Percentiles rank a stretch among this genome's conserved stretches.
Conservation (phyloP, 2,797 vertebrate species). For the Acrossocheilus wenchowensis region DNA sequence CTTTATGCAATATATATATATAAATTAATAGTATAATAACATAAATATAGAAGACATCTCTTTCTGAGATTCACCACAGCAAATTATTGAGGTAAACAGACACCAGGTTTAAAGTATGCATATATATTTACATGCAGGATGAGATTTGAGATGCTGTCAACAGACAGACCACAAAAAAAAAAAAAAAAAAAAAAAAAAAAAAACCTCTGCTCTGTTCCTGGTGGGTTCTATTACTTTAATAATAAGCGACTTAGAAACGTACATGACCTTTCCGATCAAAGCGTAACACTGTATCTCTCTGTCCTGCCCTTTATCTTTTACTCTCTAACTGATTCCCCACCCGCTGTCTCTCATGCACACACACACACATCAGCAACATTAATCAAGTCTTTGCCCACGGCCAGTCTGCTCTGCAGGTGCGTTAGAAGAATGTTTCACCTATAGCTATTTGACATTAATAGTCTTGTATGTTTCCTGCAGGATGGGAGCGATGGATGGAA, state of each 20-base stretch:
- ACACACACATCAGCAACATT: conserved; percentile 30
- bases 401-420: conserved; percentile 37
- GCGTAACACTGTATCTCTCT: conserved; percentile 36
- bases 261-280: conserved; percentile 43
- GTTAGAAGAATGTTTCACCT: conserved; percentile 46
- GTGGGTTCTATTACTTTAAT: not conserved
- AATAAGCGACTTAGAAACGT: conserved; percentile 25
- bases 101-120: no score
- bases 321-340: conserved; percentile 35
- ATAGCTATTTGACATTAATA: conserved; percentile 57
- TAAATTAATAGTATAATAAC: no score
- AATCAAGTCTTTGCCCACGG: conserved; percentile 42
- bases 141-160: not conserved
- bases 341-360: conserved; percentile 4
- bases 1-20: no score
- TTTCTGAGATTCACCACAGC: not conserved
- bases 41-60: no score
- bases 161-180: not conserved
- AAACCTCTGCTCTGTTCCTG: not conserved
- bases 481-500: conserved; percentile 54
- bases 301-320: conserved; percentile 38
- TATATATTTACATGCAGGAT: not conserved
- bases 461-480: conserved; percentile 39
- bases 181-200: not conserved
- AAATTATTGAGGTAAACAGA: not conserved